Conservation (phyloP, 2,797 vertebrate genomes). For the Siniperca undulata region DNA sequence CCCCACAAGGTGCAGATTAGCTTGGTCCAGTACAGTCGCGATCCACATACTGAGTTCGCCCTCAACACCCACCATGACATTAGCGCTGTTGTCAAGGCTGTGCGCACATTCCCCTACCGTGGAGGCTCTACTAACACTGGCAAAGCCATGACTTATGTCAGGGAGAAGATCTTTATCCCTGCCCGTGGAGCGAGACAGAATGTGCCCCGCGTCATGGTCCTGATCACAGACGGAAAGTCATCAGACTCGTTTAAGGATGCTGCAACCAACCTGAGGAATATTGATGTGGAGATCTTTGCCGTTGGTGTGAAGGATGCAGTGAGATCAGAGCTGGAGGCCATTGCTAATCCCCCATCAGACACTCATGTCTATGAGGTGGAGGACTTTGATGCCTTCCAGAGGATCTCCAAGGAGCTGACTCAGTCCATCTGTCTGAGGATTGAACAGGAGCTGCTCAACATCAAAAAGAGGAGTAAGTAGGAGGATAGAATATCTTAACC, state of each 20-base stretch:
- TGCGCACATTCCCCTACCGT: slow-evolving; percentile 96
- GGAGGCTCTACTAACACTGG: slow-evolving; percentile 99
- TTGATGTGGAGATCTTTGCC: slow-evolving; percentile 98
- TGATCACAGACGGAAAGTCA: slow-evolving; percentile 98
- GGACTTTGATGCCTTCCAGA: slow-evolving; percentile 98
- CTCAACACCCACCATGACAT: slow-evolving; percentile 94
- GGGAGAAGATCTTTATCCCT: slow-evolving; percentile 92
- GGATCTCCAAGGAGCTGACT: slow-evolving; percentile 98
- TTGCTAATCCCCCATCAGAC: slow-evolving; percentile 92
- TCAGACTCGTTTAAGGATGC: slow-evolving; percentile 97
- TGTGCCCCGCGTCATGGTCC: slow-evolving; percentile 97
- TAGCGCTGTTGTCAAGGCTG: slow-evolving; percentile 91
- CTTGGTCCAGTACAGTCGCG: slow-evolving; percentile 98
- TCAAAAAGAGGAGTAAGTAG: slow-evolving; percentile 94
- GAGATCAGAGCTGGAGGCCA: slow-evolving; percentile 95
- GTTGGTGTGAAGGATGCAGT: slow-evolving; percentile 99
- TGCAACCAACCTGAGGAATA: slow-evolving; percentile 91
- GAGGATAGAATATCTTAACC: slow-evolving; percentile 14
- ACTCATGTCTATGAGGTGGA: slow-evolving; percentile 97
- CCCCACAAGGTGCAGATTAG: slow-evolving; percentile 94
- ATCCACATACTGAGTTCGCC: slow-evolving; percentile 95
- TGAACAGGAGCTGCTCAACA: slow-evolving; percentile 96
- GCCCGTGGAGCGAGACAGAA: slow-evolving; percentile 92
- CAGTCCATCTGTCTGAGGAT: slow-evolving; percentile 98
- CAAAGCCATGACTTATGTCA: slow-evolving; percentile 97